Evolutionary conservation across 2,888 invertebrate genomes (phyloP).

Genomic region (Nomada fucata): DNA sequence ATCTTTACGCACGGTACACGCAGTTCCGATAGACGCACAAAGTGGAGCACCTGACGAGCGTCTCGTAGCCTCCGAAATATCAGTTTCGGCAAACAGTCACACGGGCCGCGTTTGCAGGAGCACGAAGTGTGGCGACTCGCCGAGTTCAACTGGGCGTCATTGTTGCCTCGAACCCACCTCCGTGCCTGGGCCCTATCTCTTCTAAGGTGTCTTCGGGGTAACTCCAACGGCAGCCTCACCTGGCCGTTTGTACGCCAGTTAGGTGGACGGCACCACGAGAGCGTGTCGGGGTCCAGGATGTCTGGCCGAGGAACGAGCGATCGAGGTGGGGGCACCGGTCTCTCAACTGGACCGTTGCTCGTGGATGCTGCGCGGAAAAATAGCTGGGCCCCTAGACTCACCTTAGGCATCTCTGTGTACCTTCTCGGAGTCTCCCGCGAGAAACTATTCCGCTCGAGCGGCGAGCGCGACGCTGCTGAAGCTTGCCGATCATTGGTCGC

Average conservation of each 20-base stretch:
- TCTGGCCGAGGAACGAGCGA: slow-evolving; percentile 50
- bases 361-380: slow-evolving; percentile 78
- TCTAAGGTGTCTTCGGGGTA: slow-evolving; percentile 76
- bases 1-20: not conserved
- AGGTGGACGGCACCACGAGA: slow-evolving; percentile 70
- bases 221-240: slow-evolving; percentile 67
- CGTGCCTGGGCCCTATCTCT: slow-evolving; percentile 79
- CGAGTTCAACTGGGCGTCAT: slow-evolving; percentile 83
- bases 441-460: slow-evolving; percentile 46
- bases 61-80: slow-evolving; percentile 22
- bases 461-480: not conserved
- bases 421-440: slow-evolving; percentile 64
- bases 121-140: slow-evolving; percentile 71
- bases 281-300: slow-evolving; percentile 59
- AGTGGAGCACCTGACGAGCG: slow-evolving; percentile 23
- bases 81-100: slow-evolving; percentile 38
- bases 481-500: not conserved
- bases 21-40: not conserved
- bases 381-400: slow-evolving; percentile 73
- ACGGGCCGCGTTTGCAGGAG: slow-evolving; percentile 51
- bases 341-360: slow-evolving; percentile 69
- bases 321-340: slow-evolving; percentile 61
- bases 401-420: slow-evolving; percentile 62
- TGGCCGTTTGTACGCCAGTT: slow-evolving; percentile 69
- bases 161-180: slow-evolving; percentile 77